phyloP scores from a whole-genome alignment of 1,140 invertebrate genomes.

The Trichonephila inaurata region DNA sequence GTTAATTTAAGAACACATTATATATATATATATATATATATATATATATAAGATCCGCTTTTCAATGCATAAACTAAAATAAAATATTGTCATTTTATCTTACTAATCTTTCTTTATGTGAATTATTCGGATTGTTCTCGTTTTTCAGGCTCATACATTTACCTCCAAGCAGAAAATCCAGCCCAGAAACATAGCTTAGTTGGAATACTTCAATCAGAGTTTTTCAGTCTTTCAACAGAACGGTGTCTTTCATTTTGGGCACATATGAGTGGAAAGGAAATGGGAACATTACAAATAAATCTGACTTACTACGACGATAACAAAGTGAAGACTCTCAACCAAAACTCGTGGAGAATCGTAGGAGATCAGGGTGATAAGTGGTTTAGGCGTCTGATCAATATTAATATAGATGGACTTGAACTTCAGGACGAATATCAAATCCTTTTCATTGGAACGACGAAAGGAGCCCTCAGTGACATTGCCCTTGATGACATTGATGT shows the following conservation, averaged over 20 bases:
- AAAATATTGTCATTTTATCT: neutral
- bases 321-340: neutral
- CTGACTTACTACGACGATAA: slow-evolving; percentile 51
- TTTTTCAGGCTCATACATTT: slow-evolving; percentile 73
- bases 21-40: too few relatives aligned
- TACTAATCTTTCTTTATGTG: neutral
- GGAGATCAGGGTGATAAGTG: slow-evolving; percentile 68
- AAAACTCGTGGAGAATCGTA: slow-evolving; percentile 32
- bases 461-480: slow-evolving; percentile 74
- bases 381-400: slow-evolving; percentile 51
- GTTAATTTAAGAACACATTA: too few relatives aligned
- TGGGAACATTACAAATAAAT: slow-evolving; percentile 75
- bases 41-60: too few relatives aligned
- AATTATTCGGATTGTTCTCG: neutral
- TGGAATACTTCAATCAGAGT: slow-evolving; percentile 74
- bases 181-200: slow-evolving; percentile 45
- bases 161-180: slow-evolving; percentile 65
- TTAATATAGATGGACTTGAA: slow-evolving; percentile 33
- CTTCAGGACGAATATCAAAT: slow-evolving; percentile 74
- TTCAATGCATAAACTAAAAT: neutral
- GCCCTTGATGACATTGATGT: slow-evolving; percentile 77
- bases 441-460: slow-evolving; percentile 72
- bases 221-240: slow-evolving; percentile 69
- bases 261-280: slow-evolving; percentile 78
- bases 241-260: slow-evolving; percentile 77